Evolutionary conservation across 2,113 vertebrate genomes (phyloP), one percentile per base, ranked within the genome.

Genomic region (Oxyruncus cristatus): DNA sequence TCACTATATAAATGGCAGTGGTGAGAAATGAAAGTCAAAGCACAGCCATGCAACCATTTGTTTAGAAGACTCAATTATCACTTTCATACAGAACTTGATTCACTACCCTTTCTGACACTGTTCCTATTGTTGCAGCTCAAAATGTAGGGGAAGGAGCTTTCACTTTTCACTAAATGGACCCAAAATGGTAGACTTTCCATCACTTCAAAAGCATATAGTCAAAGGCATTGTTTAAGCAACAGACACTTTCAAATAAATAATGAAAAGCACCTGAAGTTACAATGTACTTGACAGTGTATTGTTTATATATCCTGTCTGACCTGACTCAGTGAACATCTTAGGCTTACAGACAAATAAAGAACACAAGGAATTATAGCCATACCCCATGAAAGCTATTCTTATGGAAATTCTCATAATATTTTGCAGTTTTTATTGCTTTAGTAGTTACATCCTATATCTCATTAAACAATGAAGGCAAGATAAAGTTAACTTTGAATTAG

Each of bases 181-280:
- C 83, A 59, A 96, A 91, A 73, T 30, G 59, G 65, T 97, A 95
- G 55, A 52, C 35, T 81, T 92, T 82, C 79, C 65, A 11, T n/a
- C 52, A 89, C 78, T 95, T 97, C 37, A 88, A 97, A 97, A 91
- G n/a, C 73, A 85, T 17, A 84, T 61, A 96, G 39, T 90, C 83
- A 96, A 97, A 97, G 83, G 68, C 85, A 92, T 27, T 62, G 56
- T 89, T 96, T 96, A 95, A 92, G 28, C 61, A 94, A 95, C 32
- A 95, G 76, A 93, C 56, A 77, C 77, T 80, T 92, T 71, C 63
- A 95, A 96, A 95, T 96, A 95, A 97, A 95, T 94, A 95, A 96
- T 92, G 76, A 55, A 94, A 94, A 97, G 63, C 55, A 63, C 59
- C 85, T 6, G 4, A 93, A 96, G 63, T 32, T 83, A 88, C 3